These are phyloP conservation scores for Leucophenga varia DNA, from an alignment of 1,140 invertebrate species.

Conservation along the genomic window DNA sequence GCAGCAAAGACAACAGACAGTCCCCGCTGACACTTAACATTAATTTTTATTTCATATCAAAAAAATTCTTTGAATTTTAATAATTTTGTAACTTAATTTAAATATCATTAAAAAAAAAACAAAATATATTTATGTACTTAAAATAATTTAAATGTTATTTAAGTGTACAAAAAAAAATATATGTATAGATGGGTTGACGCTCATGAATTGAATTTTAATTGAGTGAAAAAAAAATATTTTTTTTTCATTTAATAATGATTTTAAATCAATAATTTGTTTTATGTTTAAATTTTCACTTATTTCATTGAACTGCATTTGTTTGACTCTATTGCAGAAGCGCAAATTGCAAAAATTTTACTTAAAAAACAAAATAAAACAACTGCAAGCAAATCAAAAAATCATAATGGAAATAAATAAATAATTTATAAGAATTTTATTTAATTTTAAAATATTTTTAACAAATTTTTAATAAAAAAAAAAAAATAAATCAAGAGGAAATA, in stretches of 20 bases:
- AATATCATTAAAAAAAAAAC: neutral
- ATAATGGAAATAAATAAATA: neutral
- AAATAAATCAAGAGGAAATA: slow-evolving; percentile 5
- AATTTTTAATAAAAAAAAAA: slow-evolving; percentile 18
- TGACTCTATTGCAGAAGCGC: too few species aligned
- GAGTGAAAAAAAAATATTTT: too few species aligned
- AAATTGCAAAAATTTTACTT: too few species aligned
- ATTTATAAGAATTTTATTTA: neutral
- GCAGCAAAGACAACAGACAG: neutral
- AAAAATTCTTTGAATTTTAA: neutral
- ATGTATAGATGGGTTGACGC: neutral
- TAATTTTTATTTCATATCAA: neutral
- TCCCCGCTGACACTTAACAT: too few species aligned
- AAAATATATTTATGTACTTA: neutral
- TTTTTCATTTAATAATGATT: too few species aligned
- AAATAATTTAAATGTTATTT: neutral
- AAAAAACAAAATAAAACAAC: too few species aligned
- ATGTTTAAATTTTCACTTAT: too few species aligned
- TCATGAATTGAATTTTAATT: too few species aligned
- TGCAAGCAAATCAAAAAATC: too few species aligned
- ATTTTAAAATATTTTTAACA: slow-evolving; percentile 5
- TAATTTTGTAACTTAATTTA: neutral
- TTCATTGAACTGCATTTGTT: too few species aligned
- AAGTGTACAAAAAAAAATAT: slow-evolving; percentile 1
- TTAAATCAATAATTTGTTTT: too few species aligned